phyloP scores from a whole-genome alignment of 2,888 invertebrate genomes.

The Petrolisthes cinctipes region DNA sequence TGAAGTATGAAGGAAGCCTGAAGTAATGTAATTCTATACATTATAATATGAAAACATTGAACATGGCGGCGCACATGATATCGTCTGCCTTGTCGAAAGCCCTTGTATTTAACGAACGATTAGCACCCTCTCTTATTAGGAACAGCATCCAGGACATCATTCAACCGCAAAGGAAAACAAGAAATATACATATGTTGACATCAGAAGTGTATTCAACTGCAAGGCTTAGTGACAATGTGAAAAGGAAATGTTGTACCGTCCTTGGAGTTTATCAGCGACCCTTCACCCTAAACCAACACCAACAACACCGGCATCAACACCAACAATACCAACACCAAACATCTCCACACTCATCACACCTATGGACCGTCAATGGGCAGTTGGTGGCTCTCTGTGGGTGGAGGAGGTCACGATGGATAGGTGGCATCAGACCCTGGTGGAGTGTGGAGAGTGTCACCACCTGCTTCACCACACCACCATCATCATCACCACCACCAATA shows the following conservation, averaged over 20 bases:
- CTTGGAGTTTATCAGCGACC: neutral
- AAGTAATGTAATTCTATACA: no score
- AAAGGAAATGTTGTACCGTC: neutral
- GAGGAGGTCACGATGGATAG: no score
- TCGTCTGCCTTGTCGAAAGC: constrained; percentile 34
- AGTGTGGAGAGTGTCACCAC: no score
- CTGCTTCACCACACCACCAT: no score
- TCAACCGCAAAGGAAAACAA: constrained; percentile 29
- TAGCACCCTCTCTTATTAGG: constrained; percentile 4
- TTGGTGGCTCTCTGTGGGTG: no score
- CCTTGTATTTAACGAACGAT: constrained; percentile 21
- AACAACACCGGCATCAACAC: neutral
- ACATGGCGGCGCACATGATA: constrained; percentile 37
- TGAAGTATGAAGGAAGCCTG: no score
- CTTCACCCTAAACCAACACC: neutral
- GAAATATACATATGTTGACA: constrained; percentile 67
- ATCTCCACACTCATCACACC: no score
- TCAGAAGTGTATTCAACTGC: neutral
- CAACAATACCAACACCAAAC: no score
- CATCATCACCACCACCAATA: neutral
- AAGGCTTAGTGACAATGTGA: neutral
- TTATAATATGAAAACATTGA: no score
- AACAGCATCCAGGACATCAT: constrained; percentile 17
- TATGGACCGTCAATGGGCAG: no score
- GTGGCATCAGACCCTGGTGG: no score